A percentile compares a stretch with the other conserved stretches of the same genome.
Conservation (phyloP, 2,888 invertebrate genomes). For the Synergus gifuensis region DNA sequence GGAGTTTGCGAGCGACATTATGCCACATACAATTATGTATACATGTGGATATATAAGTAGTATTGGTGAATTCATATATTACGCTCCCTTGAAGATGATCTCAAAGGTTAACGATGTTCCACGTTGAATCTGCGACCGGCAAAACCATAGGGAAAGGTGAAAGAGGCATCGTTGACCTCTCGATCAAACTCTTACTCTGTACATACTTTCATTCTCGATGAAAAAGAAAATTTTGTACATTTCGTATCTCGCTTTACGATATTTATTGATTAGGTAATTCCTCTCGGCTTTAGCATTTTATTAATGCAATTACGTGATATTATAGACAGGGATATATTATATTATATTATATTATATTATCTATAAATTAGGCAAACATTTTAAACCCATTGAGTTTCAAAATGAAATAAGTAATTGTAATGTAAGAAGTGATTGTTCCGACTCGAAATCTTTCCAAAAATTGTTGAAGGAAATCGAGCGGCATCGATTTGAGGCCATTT, state of each 20-base stretch:
- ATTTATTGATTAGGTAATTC: conserved; percentile 1
- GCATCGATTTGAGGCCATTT: conserved; percentile 21
- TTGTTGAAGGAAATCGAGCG: neutral
- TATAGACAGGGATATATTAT: neutral
- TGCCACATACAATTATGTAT: conserved; percentile 30
- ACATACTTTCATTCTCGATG: conserved; percentile 21
- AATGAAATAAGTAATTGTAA: too few species aligned
- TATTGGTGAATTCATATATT: conserved; percentile 44
- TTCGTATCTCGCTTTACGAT: neutral
- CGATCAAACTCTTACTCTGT: conserved; percentile 52
- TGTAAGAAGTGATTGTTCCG: too few species aligned
- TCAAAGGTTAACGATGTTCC: conserved; percentile 70
- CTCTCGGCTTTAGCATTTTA: neutral
- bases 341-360: too few species aligned
- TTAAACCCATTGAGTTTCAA: too few species aligned
- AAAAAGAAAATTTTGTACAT: neutral
- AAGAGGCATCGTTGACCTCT: conserved; percentile 54
- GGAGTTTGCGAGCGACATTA: conserved; percentile 35
- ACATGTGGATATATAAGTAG: neutral
- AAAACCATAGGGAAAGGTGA: conserved; percentile 50
- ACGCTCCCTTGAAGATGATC: conserved; percentile 59
- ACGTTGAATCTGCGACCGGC: conserved; percentile 52
- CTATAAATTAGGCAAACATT: neutral
- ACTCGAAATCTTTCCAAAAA: neutral
- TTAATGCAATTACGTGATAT: neutral